Evolutionary conservation across 2,113 vertebrate species (phyloP).

Genomic region (Istiophorus platypterus): DNA sequence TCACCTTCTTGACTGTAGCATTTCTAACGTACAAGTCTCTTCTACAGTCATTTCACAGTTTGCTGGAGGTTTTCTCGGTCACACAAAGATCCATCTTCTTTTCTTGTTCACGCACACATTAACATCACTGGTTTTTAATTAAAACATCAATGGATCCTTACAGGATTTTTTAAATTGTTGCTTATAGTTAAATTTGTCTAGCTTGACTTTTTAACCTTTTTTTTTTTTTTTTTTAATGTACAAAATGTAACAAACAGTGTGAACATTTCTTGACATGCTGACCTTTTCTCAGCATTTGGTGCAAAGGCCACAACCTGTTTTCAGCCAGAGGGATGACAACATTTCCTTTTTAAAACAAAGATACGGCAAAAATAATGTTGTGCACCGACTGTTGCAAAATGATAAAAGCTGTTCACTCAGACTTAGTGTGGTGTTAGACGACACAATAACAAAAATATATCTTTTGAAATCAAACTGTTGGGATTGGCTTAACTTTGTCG

Average conservation of each 20-base stretch:
- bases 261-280: constrained; percentile 8
- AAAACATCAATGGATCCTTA: not conserved
- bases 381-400: not conserved
- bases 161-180: not conserved
- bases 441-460: not conserved
- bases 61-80: constrained; percentile 40
- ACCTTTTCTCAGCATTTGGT: not conserved
- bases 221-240: not conserved
- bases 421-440: not conserved
- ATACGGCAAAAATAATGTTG: not conserved
- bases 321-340: not conserved
- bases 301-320: not conserved
- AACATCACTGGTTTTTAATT: not conserved
- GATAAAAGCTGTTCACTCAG: not conserved
- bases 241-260: not conserved
- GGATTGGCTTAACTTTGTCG: not conserved
- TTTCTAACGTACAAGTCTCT: not conserved
- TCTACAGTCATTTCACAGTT: constrained; percentile 50
- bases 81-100: constrained; percentile 9
- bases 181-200: not conserved
- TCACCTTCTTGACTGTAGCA: not conserved
- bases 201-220: too few species aligned
- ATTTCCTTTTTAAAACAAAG: constrained; percentile 20
- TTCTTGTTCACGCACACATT: constrained; percentile 11
- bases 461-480: not conserved